Base-by-base conservation (phyloP, 2,113 vertebrate genomes). In the Gnathonemus longibarbis region DNA sequence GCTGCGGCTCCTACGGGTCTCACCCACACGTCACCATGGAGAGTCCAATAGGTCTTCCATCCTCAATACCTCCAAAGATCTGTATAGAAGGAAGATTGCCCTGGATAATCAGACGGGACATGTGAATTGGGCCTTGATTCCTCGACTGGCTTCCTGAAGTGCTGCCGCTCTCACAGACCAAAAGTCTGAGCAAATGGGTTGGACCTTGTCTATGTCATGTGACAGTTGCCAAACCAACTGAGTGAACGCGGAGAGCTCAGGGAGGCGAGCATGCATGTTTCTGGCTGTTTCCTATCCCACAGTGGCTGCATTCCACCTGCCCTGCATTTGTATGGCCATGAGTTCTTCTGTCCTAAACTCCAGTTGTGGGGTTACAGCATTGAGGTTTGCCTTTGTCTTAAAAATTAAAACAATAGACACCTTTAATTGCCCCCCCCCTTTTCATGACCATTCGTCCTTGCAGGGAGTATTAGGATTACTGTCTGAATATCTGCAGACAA, bases 401-500 rank as follows among this genome's bases (percentile, higher is more conserved):
- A 11, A 70, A 66, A 83, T 48, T 46, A 52, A 83, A 89, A 50
- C 15, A 21, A 49, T 7, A 90, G 49, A 89, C 31, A 10, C 31
- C 46, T 50, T 50, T 88, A 24, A 27, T 85, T 90, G 4, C 62
- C 49, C 48, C 27, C 50, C 49, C 15, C 35, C 27, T 4, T 45
- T 27, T 88, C 66, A 56, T 90, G 11, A 45, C 80, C 45, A 74
- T 87, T 87, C 74, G 35, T 87, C 86, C 80, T 53, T 31, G 53
- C 17, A 56, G n/a, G 45, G 15, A 62, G 35, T 52, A 77, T 90
- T 31, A 53, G 50, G 31, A 50, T 87, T 24, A 39, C 62, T 74
- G 15, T 17, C 52, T 88, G 42, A 88, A n/a, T 89, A 52, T 90
- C 85, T 88, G 85, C 35, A 27, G 50, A 86, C 66, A 56, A 56